Conservation (phyloP, 2,797 vertebrate genomes). For the Tauraco hartlaubi region DNA sequence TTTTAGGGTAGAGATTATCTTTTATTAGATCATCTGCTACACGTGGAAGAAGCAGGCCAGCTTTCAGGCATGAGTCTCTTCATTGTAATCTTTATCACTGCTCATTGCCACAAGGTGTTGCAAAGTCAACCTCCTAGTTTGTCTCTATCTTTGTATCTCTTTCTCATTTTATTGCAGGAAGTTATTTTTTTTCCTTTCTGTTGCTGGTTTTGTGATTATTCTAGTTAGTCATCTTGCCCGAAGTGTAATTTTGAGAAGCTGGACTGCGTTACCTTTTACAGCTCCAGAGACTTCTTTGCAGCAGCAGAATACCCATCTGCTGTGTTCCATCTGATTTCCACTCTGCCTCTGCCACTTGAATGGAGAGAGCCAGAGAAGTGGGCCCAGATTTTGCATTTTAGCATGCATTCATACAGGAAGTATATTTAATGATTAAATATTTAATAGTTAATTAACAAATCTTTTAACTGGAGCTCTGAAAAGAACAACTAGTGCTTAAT, state of each 20-base stretch:
- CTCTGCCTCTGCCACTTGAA: constrained; percentile 11
- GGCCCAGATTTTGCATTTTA: neutral
- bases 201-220: constrained; percentile 19
- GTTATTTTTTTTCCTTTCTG: neutral
- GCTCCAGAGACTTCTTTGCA: neutral
- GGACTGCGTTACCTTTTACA: constrained; percentile 16
- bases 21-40: neutral
- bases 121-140: neutral
- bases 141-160: neutral
- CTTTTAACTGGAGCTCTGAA: neutral
- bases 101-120: neutral
- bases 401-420: neutral
- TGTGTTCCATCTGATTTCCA: neutral
- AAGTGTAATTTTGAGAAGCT: constrained; percentile 1
- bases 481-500: neutral
- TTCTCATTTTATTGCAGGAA: neutral
- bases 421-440: neutral
- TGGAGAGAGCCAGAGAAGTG: neutral
- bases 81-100: neutral
- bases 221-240: neutral
- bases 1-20: neutral
- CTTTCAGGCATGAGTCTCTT: neutral
- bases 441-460: neutral
- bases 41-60: neutral
- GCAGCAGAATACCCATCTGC: constrained; percentile 27